Conservation (phyloP, 2,113 vertebrate species). For the Chaenocephalus aceratus region DNA sequence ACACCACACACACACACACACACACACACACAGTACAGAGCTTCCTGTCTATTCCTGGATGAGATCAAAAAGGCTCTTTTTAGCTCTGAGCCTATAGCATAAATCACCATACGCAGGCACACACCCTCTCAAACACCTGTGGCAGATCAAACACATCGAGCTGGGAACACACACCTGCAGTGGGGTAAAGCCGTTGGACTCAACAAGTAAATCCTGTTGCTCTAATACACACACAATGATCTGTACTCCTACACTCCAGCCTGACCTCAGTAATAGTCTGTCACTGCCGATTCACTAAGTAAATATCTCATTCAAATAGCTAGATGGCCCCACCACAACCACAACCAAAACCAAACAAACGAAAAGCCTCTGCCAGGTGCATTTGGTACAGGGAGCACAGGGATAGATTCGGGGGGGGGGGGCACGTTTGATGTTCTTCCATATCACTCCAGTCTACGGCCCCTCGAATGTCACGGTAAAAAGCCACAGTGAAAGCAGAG, state of each 20-base stretch:
- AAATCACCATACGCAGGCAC: slow-evolving; percentile 55
- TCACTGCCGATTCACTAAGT: slow-evolving; percentile 60
- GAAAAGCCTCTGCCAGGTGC: slow-evolving; percentile 49
- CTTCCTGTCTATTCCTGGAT: slow-evolving; percentile 55
- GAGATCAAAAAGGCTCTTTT: slow-evolving; percentile 69
- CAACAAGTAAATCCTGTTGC: slow-evolving; percentile 64
- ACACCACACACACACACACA: slow-evolving; percentile 29
- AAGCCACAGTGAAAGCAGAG: slow-evolving; percentile 1
- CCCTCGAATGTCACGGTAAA: slow-evolving; percentile 12
- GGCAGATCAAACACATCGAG: slow-evolving; percentile 67
- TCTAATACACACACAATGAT: slow-evolving; percentile 48
- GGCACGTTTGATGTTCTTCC: slow-evolving; percentile 13
- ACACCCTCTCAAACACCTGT: slow-evolving; percentile 60
- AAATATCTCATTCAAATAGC: slow-evolving; percentile 66
- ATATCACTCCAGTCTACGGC: neutral
- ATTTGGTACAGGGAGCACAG: neutral
- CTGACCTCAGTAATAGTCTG: slow-evolving; percentile 45
- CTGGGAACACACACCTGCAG: slow-evolving; percentile 71
- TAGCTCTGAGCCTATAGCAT: slow-evolving; percentile 55
- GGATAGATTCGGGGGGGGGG: too few species aligned
- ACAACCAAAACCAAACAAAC: slow-evolving; percentile 51
- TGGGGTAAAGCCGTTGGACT: slow-evolving; percentile 40
- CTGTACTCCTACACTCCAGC: slow-evolving; percentile 17
- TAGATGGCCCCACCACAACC: slow-evolving; percentile 11
- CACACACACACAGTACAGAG: slow-evolving; percentile 9